phyloP scores from a whole-genome alignment of 2,888 invertebrate genomes.

The Archips crataeganus region DNA sequence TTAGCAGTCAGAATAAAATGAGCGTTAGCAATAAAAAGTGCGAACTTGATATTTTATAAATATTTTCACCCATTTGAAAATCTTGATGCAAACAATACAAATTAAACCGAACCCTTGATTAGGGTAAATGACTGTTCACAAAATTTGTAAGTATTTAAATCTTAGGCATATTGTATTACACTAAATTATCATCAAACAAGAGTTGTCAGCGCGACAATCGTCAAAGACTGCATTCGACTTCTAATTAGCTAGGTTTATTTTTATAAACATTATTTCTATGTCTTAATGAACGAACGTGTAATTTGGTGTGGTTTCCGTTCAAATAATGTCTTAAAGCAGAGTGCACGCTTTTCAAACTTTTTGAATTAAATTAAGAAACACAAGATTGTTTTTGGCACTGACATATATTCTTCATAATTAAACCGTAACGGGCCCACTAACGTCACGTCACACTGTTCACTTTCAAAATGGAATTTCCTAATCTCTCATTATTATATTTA shows the following conservation, averaged over 20 bases:
- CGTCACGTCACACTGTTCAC: constrained; percentile 21
- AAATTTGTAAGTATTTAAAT: background rate
- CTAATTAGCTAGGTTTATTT: too few species aligned
- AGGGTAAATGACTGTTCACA: background rate
- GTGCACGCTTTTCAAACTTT: constrained; percentile 10
- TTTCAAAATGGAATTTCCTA: constrained; percentile 31
- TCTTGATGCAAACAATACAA: background rate
- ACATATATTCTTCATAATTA: constrained; percentile 23
- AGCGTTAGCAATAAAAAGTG: background rate
- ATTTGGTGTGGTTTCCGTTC: constrained; percentile 20
- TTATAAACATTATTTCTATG: too few species aligned
- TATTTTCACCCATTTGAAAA: too few species aligned
- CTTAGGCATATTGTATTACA: too few species aligned
- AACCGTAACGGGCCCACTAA: constrained; percentile 20
- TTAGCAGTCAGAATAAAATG: background rate
- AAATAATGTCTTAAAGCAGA: constrained; percentile 17
- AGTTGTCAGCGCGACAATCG: background rate
- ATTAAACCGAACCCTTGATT: background rate
- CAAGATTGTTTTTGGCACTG: constrained; percentile 40
- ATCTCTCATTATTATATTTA: constrained; percentile 28
- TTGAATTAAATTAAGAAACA: constrained; percentile 22
- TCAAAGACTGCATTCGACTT: too few species aligned
- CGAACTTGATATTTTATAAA: background rate
- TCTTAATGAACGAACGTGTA: background rate
- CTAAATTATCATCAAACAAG: background rate